These are phyloP conservation scores for Takifugu ocellatus DNA, from an alignment of 2,797 vertebrate genomes.

Conservation along the genomic window DNA sequence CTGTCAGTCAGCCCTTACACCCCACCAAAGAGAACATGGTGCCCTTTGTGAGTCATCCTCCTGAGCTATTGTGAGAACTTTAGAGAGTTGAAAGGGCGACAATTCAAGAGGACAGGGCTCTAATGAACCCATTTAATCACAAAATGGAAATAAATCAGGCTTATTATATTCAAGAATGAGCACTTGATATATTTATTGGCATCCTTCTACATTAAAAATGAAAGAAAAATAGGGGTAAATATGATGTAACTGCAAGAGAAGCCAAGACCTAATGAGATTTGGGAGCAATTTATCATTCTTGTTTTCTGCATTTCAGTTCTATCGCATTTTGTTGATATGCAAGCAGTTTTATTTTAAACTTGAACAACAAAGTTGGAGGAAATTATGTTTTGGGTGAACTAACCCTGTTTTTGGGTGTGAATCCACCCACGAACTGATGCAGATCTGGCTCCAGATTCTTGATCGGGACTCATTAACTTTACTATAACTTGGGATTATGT, in stretches of 20 bases:
- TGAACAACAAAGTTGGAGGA: no score
- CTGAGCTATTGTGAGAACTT: constrained; percentile 37
- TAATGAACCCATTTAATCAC: constrained; percentile 13
- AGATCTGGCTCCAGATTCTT: no score
- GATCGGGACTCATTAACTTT: no score
- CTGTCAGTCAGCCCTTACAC: constrained; percentile 63
- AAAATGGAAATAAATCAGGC: constrained; percentile 15
- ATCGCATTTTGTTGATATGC: not conserved
- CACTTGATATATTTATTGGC: constrained; percentile 7
- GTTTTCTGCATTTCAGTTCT: not conserved
- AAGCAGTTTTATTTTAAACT: not conserved
- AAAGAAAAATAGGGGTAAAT: constrained; percentile 14
- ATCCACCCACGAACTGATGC: no score
- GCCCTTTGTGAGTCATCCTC: constrained; percentile 49
- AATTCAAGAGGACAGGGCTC: constrained; percentile 6
- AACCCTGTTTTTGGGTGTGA: no score
- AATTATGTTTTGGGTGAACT: no score
- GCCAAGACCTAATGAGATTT: constrained; percentile 4
- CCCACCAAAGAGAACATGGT: constrained; percentile 53
- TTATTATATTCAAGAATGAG: constrained; percentile 4
- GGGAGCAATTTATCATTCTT: not conserved
- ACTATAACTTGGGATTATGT: no score
- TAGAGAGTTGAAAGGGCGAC: constrained; percentile 37
- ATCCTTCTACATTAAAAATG: constrained; percentile 3
- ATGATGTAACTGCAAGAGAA: constrained; percentile 1